A percentile compares a stretch with the other conserved stretches of the same genome.
Evolutionary conservation across 2,888 invertebrate species (phyloP).

Genomic region (Nephrotoma guestfalica): DNA sequence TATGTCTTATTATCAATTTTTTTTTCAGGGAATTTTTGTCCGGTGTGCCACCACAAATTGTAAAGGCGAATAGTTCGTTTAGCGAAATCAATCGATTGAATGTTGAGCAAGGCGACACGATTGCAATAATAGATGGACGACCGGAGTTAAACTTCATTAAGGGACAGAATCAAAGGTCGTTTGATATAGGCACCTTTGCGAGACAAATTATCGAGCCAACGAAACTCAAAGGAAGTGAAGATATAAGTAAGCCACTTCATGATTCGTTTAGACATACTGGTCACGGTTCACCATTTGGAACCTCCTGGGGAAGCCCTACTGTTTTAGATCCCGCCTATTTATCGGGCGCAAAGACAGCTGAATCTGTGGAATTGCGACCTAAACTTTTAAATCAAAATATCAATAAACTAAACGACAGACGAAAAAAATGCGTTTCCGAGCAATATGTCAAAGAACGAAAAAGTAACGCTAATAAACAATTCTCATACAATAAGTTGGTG

Average conservation of each 20-base stretch:
- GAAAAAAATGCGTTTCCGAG: constrained; percentile 29
- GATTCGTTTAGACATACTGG: constrained; percentile 76
- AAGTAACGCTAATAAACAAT: constrained; percentile 46
- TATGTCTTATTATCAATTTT: neutral
- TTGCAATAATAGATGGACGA: constrained; percentile 78
- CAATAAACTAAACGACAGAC: constrained; percentile 21
- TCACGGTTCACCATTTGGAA: constrained; percentile 56
- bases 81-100: constrained; percentile 60
- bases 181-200: constrained; percentile 81
- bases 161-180: constrained; percentile 84
- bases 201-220: constrained; percentile 56
- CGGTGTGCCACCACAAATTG: constrained; percentile 49
- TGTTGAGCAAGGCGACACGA: constrained; percentile 66
- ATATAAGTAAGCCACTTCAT: constrained; percentile 65
- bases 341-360: neutral
- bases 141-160: constrained; percentile 90
- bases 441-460: constrained; percentile 28
- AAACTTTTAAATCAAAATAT: neutral
- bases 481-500: constrained; percentile 66
- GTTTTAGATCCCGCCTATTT: constrained; percentile 61
- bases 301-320: constrained; percentile 73
- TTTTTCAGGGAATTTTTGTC: constrained; percentile 45
- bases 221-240: constrained; percentile 41
- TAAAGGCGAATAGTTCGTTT: constrained; percentile 50
- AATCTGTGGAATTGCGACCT: neutral